A percentile compares a stretch with the other conserved stretches of the same genome.
Evolutionary conservation across 2,888 invertebrate genomes (phyloP).

Genomic region (Eupithecia subumbrata): DNA sequence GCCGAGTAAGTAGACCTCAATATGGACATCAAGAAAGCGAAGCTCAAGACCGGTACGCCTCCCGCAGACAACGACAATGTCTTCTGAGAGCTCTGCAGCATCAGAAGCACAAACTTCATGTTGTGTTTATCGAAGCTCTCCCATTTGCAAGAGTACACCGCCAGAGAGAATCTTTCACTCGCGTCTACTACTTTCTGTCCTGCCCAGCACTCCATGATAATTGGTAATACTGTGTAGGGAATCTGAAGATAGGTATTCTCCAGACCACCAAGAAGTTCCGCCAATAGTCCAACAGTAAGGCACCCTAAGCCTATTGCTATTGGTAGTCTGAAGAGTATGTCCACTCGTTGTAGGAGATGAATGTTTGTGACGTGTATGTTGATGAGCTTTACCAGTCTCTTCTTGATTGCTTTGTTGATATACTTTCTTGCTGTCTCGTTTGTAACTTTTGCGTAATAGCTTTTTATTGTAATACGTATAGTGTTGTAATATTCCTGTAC

Average conservation of each 20-base stretch:
- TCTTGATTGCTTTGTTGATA: slow-evolving; percentile 1
- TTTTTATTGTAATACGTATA: neutral
- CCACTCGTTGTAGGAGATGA: neutral
- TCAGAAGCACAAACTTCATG: slow-evolving; percentile 53
- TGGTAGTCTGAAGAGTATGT: neutral
- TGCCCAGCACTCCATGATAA: slow-evolving; percentile 56
- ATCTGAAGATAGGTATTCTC: slow-evolving; percentile 62
- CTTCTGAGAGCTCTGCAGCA: slow-evolving; percentile 56
- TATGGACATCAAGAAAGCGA: neutral
- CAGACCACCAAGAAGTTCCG: slow-evolving; percentile 64
- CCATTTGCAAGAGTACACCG: slow-evolving; percentile 58
- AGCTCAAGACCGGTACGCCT: slow-evolving; percentile 48
- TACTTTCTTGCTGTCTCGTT: neutral
- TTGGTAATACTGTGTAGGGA: slow-evolving; percentile 59
- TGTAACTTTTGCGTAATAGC: no score
- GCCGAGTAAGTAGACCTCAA: slow-evolving; percentile 36
- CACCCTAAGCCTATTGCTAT: slow-evolving; percentile 53
- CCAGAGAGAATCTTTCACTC: slow-evolving; percentile 48
- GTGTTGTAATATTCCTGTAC: neutral
- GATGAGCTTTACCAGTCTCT: neutral
- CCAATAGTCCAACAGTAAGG: slow-evolving; percentile 56
- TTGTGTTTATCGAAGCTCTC: slow-evolving; percentile 54
- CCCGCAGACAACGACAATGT: slow-evolving; percentile 56
- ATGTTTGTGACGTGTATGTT: neutral
- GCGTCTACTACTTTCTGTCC: slow-evolving; percentile 59